Percentiles rank a stretch among this genome's conserved stretches.
Conservation (phyloP, 2,113 vertebrate species). For the Riparia riparia region DNA sequence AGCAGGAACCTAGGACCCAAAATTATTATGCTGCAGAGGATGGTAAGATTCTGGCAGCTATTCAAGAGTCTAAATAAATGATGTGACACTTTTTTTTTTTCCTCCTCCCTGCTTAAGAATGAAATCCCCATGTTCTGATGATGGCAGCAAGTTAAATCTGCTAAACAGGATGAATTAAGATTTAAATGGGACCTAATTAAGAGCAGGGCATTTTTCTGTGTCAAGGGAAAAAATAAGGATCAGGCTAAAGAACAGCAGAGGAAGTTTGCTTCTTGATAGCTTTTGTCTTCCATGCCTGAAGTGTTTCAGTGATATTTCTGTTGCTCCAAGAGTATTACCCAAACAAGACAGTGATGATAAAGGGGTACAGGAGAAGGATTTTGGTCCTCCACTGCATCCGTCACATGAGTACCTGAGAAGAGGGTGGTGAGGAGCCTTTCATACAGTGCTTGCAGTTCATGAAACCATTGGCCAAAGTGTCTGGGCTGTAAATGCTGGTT, state of each 20-base stretch:
- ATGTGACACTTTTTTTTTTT: not conserved
- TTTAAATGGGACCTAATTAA: slow-evolving; percentile 10
- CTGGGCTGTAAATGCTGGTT: not conserved
- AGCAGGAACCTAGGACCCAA: slow-evolving; percentile 95
- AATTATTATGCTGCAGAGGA: slow-evolving; percentile 95
- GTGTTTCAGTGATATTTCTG: not conserved
- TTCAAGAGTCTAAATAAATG: slow-evolving; percentile 31
- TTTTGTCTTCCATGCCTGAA: not conserved
- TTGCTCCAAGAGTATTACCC: not conserved
- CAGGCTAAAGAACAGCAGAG: not conserved
- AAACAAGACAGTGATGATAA: not conserved
- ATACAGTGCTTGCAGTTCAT: not conserved
- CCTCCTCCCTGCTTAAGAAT: not conserved
- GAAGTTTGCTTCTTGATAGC: not conserved
- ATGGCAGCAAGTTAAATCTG: not conserved
- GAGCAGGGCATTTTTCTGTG: not conserved
- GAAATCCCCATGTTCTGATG: not conserved
- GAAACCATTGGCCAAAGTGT: not conserved
- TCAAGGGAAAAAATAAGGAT: not conserved
- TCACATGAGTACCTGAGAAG: not conserved
- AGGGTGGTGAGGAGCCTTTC: not conserved
- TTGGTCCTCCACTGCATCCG: not conserved
- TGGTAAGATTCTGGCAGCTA: slow-evolving; percentile 82
- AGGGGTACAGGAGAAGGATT: not conserved
- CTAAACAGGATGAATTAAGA: slow-evolving; percentile 14